A percentile compares a stretch with the other conserved stretches of the same genome.
phyloP scores from a whole-genome alignment of 2,888 invertebrate species.

The Coleophora deauratella region DNA sequence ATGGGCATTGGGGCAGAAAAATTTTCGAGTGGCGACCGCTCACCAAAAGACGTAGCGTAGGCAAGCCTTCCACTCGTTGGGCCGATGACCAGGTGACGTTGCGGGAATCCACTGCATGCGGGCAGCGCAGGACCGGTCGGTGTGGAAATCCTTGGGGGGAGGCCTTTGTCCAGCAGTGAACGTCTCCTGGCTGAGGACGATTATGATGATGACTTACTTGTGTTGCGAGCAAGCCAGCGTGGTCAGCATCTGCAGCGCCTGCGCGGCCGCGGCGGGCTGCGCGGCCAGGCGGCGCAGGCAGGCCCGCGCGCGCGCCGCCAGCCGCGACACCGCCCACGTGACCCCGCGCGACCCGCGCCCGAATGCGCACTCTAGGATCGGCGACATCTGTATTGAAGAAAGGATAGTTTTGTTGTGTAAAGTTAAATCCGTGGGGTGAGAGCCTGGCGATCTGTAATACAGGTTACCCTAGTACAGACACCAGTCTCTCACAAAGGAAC shows the following conservation, averaged over 20 bases:
- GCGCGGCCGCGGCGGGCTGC: slow-evolving; percentile 20
- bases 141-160: too few relatives aligned
- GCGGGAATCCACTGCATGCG: slow-evolving; percentile 20
- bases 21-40: too few relatives aligned
- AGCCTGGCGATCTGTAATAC: too few relatives aligned
- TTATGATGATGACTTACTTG: slow-evolving; percentile 20
- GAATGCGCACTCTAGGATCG: slow-evolving; percentile 50
- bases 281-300: slow-evolving; percentile 41
- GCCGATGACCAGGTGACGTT: slow-evolving; percentile 26
- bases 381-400: slow-evolving; percentile 36
- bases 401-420: too few relatives aligned
- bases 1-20: too few relatives aligned
- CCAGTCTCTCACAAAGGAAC: too few relatives aligned
- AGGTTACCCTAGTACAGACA: too few relatives aligned
- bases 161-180: background rate
- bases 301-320: slow-evolving; percentile 42
- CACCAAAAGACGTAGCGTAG: too few relatives aligned
- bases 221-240: slow-evolving; percentile 21
- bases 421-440: too few relatives aligned
- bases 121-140: too few relatives aligned
- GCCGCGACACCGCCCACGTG: slow-evolving; percentile 44
- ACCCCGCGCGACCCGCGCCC: slow-evolving; percentile 44
- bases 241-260: slow-evolving; percentile 21
- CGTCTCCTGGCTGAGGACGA: background rate
- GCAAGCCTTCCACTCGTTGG: too few relatives aligned